Evolutionary conservation across 2,113 vertebrate genomes (phyloP).

Genomic region (Gallinago undulata): DNA sequence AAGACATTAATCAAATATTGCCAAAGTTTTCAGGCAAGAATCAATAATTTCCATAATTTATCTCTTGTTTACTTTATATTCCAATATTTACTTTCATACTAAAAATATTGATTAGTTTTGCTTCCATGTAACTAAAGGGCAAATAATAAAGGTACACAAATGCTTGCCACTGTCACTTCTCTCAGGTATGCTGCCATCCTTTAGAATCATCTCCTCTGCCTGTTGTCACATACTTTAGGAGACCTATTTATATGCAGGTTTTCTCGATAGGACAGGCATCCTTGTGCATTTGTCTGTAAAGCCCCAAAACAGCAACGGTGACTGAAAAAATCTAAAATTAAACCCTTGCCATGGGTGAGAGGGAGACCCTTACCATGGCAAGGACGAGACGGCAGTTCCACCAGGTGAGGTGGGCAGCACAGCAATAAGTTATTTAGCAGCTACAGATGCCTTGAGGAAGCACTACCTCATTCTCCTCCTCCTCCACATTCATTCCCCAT

Average conservation of each 20-base stretch:
- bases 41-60: not conserved
- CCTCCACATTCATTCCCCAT: not conserved
- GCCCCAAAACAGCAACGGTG: fast-evolving
- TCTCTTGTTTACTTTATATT: not conserved
- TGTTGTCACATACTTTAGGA: not conserved
- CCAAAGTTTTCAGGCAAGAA: not conserved
- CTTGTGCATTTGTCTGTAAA: not conserved
- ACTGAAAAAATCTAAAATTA: not conserved
- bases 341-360: not conserved
- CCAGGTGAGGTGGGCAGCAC: not conserved
- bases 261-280: not conserved
- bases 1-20: not conserved
- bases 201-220: not conserved
- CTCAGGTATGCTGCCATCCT: not conserved
- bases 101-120: not conserved
- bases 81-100: not conserved
- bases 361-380: not conserved
- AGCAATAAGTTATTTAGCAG: not conserved
- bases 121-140: not conserved
- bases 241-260: not conserved
- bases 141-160: not conserved
- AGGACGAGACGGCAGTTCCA: not conserved
- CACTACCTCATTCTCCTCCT: not conserved
- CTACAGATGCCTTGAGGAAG: not conserved
- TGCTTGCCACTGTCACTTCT: not conserved